Percentiles rank a stretch among this genome's conserved stretches.
Conservation (phyloP, 2,113 vertebrate genomes). For the Polyodon spathula region DNA sequence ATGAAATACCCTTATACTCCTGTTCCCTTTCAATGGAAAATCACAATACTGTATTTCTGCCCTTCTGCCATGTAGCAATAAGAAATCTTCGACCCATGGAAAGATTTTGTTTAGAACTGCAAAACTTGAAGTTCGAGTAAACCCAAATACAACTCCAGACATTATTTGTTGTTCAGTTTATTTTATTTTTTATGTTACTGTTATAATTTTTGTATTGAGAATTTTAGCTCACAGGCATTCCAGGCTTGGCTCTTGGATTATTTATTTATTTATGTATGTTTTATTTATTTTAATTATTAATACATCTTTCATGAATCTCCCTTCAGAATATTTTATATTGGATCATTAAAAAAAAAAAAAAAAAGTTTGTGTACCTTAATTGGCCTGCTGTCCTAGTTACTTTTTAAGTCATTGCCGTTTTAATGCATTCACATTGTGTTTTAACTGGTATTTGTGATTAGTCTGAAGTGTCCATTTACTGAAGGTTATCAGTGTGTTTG, state of each 20-base stretch:
- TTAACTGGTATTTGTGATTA: slow-evolving; percentile 30
- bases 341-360: no score
- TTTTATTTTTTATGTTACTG: slow-evolving; percentile 35
- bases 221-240: no score
- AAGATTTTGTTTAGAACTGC: slow-evolving; percentile 43
- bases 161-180: slow-evolving; percentile 14
- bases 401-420: no score
- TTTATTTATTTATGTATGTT: no score
- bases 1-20: slow-evolving; percentile 44
- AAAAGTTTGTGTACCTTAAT: no score
- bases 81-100: slow-evolving; percentile 46
- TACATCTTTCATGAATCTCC: no score
- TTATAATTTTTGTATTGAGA: no score
- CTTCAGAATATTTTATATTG: no score
- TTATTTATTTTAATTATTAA: no score
- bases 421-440: slow-evolving; percentile 30
- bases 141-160: slow-evolving; percentile 30
- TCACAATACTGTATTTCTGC: slow-evolving; percentile 57
- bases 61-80: slow-evolving; percentile 29
- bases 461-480: slow-evolving; percentile 34
- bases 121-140: slow-evolving; percentile 39
- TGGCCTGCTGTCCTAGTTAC: no score
- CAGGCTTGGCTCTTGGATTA: no score
- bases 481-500: slow-evolving; percentile 45
- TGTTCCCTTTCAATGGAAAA: slow-evolving; percentile 56